Percentiles rank a stretch among this genome's conserved stretches.
These are phyloP conservation scores for Chrysoperla carnea DNA, from an alignment of 1,140 invertebrate genomes.

Conservation along the genomic window DNA sequence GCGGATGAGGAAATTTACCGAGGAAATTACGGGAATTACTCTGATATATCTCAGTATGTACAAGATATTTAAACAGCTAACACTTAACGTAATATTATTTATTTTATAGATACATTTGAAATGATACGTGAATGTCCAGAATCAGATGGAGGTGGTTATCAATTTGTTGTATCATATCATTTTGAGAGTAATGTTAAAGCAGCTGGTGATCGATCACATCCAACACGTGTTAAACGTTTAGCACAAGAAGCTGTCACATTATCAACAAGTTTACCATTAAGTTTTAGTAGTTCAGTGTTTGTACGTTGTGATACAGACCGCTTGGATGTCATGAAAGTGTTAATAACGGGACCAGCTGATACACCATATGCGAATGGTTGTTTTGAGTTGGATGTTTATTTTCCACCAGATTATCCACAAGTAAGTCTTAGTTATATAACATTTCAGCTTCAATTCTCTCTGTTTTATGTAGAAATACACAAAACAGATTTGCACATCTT, in stretches of 20 bases:
- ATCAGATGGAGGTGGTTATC: conserved; percentile 43
- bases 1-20: too few relatives aligned
- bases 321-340: conserved; percentile 89
- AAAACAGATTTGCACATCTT: too few relatives aligned
- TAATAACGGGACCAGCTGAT: conserved; percentile 81
- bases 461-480: too few relatives aligned
- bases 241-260: conserved; percentile 92
- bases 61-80: too few relatives aligned
- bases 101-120: conserved; percentile 83
- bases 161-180: conserved; percentile 78
- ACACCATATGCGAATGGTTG: conserved; percentile 82
- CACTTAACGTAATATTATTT: too few relatives aligned
- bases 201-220: conserved; percentile 69
- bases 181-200: conserved; percentile 77
- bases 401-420: conserved; percentile 73
- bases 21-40: too few relatives aligned
- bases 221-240: conserved; percentile 73
- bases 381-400: conserved; percentile 83
- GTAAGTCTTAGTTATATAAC: conserved; percentile 13
- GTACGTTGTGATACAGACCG: conserved; percentile 88
- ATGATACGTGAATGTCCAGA: conserved; percentile 67
- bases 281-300: conserved; percentile 88
- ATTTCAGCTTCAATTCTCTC: too few relatives aligned
- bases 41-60: too few relatives aligned
- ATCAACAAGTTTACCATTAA: conserved; percentile 83